Percentiles rank a stretch among this genome's conserved stretches.
Evolutionary conservation across 2,797 vertebrate genomes (phyloP).

Genomic region (Borostomias antarcticus): DNA sequence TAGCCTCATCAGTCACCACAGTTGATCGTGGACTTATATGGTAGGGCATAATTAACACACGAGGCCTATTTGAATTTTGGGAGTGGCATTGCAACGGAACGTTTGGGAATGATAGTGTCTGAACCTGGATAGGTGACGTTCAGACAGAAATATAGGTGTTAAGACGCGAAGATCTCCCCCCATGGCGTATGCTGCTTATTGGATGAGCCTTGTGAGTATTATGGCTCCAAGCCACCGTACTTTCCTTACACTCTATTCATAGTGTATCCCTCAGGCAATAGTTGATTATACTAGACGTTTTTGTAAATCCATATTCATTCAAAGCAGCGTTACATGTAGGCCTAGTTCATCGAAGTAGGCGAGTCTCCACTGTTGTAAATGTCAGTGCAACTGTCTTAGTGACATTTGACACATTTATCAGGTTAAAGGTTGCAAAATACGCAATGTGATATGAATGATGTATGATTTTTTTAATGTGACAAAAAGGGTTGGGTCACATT

Average conservation of each 20-base stretch:
- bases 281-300: neutral
- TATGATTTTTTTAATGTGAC: neutral
- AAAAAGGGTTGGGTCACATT: neutral
- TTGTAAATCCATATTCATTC: neutral
- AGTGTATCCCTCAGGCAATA: neutral
- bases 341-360: neutral
- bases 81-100: conserved; percentile 52
- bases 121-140: conserved; percentile 1
- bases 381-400: neutral
- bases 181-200: conserved; percentile 78
- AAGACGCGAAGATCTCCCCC: neutral
- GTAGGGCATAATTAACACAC: neutral
- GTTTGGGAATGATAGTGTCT: conserved; percentile 9
- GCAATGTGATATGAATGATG: neutral
- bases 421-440: neutral
- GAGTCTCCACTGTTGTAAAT: neutral
- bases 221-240: neutral
- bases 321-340: neutral
- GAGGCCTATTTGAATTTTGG: conserved; percentile 23
- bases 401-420: neutral
- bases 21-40: neutral
- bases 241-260: neutral
- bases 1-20: neutral
- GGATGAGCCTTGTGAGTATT: conserved; percentile 69
- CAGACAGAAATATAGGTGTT: neutral